phyloP scores from a whole-genome alignment of 2,797 vertebrate species.

The Acridotheres tristis region DNA sequence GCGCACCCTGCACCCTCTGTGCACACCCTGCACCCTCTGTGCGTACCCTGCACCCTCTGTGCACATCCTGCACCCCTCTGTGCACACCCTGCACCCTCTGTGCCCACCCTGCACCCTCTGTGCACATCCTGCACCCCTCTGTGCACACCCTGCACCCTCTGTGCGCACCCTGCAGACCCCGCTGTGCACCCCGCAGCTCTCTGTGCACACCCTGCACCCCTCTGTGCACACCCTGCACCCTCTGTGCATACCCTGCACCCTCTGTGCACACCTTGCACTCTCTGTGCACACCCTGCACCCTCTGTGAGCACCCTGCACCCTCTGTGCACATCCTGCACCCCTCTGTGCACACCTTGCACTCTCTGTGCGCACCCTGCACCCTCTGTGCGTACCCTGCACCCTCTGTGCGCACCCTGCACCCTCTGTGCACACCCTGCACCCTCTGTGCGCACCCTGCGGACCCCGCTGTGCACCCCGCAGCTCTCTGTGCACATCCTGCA shows the following conservation, averaged over 20 bases:
- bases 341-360: no score
- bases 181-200: no score
- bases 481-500: neutral
- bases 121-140: neutral
- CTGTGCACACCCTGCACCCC: no score
- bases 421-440: neutral
- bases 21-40: neutral
- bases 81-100: rapidly evolving
- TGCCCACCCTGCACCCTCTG: neutral
- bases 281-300: no score
- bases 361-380: rapidly evolving
- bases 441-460: neutral
- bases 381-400: neutral
- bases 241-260: neutral
- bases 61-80: rapidly evolving
- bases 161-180: neutral
- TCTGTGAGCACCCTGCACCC: no score
- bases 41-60: neutral
- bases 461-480: neutral
- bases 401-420: no score
- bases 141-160: neutral
- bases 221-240: rapidly evolving
- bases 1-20: neutral
- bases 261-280: no score
- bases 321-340: neutral